These are phyloP conservation scores for Semnornis frantzii DNA, from an alignment of 2,113 vertebrate species.

Conservation along the genomic window DNA sequence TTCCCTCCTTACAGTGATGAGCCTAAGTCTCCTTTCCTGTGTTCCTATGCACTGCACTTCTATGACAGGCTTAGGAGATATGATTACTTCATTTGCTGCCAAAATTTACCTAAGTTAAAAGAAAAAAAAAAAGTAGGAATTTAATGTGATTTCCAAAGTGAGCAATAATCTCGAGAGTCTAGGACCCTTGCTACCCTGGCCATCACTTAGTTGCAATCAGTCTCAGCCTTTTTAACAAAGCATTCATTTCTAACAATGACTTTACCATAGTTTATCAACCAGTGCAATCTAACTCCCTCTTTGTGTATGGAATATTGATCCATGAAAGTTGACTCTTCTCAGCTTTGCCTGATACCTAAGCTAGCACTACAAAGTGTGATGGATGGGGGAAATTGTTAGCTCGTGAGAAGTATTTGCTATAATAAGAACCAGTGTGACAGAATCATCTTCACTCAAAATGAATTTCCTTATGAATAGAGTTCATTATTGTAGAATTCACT, in stretches of 20 bases:
- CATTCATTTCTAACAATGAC: slow-evolving; percentile 4
- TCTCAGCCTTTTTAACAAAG: slow-evolving; percentile 1
- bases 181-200: neutral
- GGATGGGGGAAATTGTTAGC: neutral
- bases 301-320: slow-evolving; percentile 20
- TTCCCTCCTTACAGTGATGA: neutral
- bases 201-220: neutral
- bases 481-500: neutral
- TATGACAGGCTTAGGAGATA: neutral
- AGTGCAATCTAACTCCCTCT: neutral
- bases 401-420: neutral
- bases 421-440: neutral
- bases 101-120: neutral
- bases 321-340: neutral
- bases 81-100: neutral
- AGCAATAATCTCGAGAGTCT: neutral
- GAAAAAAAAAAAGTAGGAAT: accelerated
- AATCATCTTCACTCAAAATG: neutral
- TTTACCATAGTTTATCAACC: neutral
- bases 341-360: neutral
- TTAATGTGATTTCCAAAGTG: neutral
- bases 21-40: neutral
- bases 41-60: neutral
- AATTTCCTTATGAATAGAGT: neutral
- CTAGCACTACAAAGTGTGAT: neutral